Evolutionary conservation across 37 sponge, comb jelly and placozoan species (phyloP).

Genomic region (Bolinopsis microptera): DNA sequence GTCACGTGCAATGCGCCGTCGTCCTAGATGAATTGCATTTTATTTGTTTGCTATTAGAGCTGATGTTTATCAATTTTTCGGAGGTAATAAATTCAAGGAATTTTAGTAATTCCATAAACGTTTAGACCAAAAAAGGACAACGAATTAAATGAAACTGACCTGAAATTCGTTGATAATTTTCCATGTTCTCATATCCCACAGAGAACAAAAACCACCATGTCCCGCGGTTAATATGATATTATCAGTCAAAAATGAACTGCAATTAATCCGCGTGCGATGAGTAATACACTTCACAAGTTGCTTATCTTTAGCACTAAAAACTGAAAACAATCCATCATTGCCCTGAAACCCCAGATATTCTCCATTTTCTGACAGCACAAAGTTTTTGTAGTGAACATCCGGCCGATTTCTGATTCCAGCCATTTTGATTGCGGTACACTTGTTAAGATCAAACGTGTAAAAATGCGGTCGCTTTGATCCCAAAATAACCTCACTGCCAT

Average conservation of each 20-base stretch:
- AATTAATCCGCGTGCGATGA: constrained; percentile 31
- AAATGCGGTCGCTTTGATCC: constrained; percentile 60
- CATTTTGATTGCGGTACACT: constrained; percentile 44
- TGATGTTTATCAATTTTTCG: too few relatives aligned
- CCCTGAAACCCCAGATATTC: constrained; percentile 48
- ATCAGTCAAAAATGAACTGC: constrained; percentile 24
- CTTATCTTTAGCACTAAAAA: constrained; percentile 61
- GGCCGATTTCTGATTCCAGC: constrained; percentile 52
- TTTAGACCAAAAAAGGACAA: too few relatives aligned
- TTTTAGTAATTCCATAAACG: too few relatives aligned
- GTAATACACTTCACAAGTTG: constrained; percentile 51
- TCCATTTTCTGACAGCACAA: background rate
- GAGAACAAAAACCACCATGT: constrained; percentile 30
- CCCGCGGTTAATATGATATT: background rate
- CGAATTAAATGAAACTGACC: too few relatives aligned
- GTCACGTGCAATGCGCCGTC: constrained; percentile 55
- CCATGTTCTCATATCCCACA: constrained; percentile 62
- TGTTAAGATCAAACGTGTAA: constrained; percentile 51
- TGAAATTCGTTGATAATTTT: constrained; percentile 40
- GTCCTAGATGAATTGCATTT: constrained; percentile 23
- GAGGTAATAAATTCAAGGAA: too few relatives aligned
- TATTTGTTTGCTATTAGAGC: too few relatives aligned
- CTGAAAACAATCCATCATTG: constrained; percentile 33
- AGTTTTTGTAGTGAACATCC: constrained; percentile 54
- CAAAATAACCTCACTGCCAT: constrained; percentile 16